Conservation (phyloP, 2,888 invertebrate genomes). For the Trachelus stipa region DNA sequence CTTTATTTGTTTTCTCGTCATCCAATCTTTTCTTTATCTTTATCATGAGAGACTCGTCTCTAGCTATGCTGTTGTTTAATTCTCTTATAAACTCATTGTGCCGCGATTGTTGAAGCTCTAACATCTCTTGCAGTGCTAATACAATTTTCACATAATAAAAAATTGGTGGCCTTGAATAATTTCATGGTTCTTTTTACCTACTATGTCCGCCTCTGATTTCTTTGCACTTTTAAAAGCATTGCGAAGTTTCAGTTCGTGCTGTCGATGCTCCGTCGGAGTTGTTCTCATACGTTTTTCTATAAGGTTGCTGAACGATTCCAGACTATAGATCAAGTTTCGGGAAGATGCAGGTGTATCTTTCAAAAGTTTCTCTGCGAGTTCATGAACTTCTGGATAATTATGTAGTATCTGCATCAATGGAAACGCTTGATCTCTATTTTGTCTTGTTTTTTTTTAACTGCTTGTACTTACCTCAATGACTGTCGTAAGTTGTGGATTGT, state of each 20-base stretch:
- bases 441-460: neutral
- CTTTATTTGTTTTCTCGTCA: constrained; percentile 21
- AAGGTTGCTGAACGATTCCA: constrained; percentile 1
- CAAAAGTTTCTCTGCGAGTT: neutral
- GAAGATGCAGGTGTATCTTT: neutral
- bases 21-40: constrained; percentile 22
- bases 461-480: neutral
- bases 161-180: neutral
- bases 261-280: constrained; percentile 23
- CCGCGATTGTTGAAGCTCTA: constrained; percentile 16
- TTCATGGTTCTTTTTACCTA: constrained; percentile 21
- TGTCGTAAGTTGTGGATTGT: neutral
- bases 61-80: constrained; percentile 21
- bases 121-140: constrained; percentile 21
- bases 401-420: neutral
- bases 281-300: constrained; percentile 31
- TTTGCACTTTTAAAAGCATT: constrained; percentile 20
- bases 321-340: neutral
- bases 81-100: constrained; percentile 20
- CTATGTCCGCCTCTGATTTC: constrained; percentile 23
- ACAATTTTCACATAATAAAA: neutral
- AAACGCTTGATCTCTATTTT: neutral
- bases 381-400: neutral
- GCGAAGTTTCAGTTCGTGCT: constrained; percentile 27
- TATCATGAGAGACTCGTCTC: constrained; percentile 23